Conservation (phyloP, 1,140 invertebrate species). For the Drosophila kurseongensis region DNA sequence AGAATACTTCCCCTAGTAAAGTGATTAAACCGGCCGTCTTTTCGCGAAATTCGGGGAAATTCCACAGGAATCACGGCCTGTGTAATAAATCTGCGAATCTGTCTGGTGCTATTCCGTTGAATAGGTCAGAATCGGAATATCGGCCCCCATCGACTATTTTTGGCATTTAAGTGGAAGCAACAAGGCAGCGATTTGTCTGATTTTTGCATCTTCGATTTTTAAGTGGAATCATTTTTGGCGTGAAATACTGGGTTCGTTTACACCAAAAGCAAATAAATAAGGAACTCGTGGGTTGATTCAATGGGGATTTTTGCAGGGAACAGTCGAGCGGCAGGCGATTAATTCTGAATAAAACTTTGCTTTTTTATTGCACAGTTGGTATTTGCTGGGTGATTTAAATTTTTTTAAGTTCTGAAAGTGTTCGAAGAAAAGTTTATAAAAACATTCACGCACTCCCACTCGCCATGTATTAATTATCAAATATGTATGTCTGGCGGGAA, state of each 20-base stretch:
- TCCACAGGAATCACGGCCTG: constrained; percentile 42
- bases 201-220: constrained; percentile 31
- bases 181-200: constrained; percentile 13
- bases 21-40: constrained; percentile 6
- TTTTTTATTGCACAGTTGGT: constrained; percentile 58
- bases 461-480: constrained; percentile 25
- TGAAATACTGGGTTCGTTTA: constrained; percentile 36
- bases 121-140: constrained; percentile 26
- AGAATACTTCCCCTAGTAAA: constrained; percentile 17
- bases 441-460: constrained; percentile 36
- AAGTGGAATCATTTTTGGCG: constrained; percentile 49
- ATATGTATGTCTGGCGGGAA: constrained; percentile 46
- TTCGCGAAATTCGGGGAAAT: constrained; percentile 31
- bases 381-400: constrained; percentile 23
- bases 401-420: constrained; percentile 27
- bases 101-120: constrained; percentile 46
- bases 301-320: constrained; percentile 2
- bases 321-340: constrained; percentile 24
- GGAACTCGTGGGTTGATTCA: constrained; percentile 18
- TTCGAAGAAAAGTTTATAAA: constrained; percentile 69
- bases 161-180: constrained; percentile 54
- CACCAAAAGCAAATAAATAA: constrained; percentile 53
- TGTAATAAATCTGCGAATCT: constrained; percentile 33
- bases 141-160: constrained; percentile 41
- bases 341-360: constrained; percentile 60